phyloP scores from a whole-genome alignment of 2,113 vertebrate species.

The Upupa epops region DNA sequence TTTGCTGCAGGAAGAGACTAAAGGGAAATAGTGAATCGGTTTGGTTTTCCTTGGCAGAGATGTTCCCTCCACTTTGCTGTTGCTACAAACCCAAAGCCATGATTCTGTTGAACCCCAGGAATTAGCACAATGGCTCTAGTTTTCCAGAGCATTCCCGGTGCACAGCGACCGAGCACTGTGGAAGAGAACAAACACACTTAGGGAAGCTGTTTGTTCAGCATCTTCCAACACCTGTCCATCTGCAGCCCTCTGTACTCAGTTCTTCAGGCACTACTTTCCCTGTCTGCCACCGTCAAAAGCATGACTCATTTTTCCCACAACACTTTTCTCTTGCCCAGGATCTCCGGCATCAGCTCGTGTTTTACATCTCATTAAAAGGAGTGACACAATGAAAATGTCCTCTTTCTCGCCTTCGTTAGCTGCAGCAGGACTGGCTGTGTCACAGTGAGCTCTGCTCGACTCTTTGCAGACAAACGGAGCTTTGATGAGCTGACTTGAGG shows the following conservation, averaged over 20 bases:
- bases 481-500: neutral
- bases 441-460: neutral
- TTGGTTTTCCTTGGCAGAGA: neutral
- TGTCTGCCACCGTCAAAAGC: slow-evolving; percentile 17
- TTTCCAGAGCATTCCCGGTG: neutral
- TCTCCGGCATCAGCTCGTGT: neutral
- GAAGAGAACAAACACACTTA: slow-evolving; percentile 57
- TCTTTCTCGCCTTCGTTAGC: neutral
- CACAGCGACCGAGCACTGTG: neutral
- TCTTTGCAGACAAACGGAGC: neutral
- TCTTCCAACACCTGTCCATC: slow-evolving; percentile 19
- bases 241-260: slow-evolving; percentile 47
- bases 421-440: neutral
- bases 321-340: neutral
- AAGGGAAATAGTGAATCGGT: neutral
- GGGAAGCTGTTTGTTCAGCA: slow-evolving; percentile 59
- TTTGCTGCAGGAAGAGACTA: neutral
- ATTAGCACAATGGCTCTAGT: slow-evolving; percentile 27
- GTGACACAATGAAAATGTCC: neutral
- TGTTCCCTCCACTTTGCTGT: neutral
- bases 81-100: neutral
- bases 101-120: slow-evolving; percentile 7
- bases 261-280: slow-evolving; percentile 45
- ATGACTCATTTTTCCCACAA: slow-evolving; percentile 61
- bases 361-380: slow-evolving; percentile 4